These are phyloP conservation scores for Lepus americanus DNA, from an alignment of 2,113 vertebrate genomes.

Conservation along the genomic window DNA sequence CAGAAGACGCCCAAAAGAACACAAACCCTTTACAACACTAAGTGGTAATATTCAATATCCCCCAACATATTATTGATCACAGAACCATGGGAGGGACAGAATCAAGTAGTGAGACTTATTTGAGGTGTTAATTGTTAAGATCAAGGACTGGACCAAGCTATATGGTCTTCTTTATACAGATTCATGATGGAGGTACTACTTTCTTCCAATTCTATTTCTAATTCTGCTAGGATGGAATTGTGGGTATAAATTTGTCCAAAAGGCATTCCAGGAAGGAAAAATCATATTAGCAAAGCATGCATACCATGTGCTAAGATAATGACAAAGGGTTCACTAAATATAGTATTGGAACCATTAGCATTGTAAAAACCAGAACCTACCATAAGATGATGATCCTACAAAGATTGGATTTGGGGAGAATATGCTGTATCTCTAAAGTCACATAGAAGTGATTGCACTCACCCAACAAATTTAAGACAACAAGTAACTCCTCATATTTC, in stretches of 20 bases:
- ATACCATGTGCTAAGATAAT: background rate
- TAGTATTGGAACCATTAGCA: background rate
- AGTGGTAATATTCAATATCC: background rate
- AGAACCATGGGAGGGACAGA: background rate
- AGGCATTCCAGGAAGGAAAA: background rate
- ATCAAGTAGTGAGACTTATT: background rate
- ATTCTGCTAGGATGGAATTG: background rate
- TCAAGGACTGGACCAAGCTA: background rate
- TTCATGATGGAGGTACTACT: background rate
- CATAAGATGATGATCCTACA: background rate
- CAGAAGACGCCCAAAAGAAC: slow-evolving; percentile 8
- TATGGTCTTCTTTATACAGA: background rate
- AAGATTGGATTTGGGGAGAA: slow-evolving; percentile 14
- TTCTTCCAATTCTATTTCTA: slow-evolving; percentile 9
- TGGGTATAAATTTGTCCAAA: background rate
- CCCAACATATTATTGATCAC: background rate
- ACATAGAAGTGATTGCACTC: background rate
- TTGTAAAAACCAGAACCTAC: background rate
- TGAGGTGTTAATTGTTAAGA: background rate
- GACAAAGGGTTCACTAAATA: background rate
- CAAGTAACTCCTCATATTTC: background rate
- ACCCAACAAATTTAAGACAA: slow-evolving; percentile 9
- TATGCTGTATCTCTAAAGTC: background rate
- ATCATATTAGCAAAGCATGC: background rate
- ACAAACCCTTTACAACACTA: slow-evolving; percentile 48